Base-by-base conservation (phyloP, 2,797 vertebrate species). In the Falco biarmicus region DNA sequence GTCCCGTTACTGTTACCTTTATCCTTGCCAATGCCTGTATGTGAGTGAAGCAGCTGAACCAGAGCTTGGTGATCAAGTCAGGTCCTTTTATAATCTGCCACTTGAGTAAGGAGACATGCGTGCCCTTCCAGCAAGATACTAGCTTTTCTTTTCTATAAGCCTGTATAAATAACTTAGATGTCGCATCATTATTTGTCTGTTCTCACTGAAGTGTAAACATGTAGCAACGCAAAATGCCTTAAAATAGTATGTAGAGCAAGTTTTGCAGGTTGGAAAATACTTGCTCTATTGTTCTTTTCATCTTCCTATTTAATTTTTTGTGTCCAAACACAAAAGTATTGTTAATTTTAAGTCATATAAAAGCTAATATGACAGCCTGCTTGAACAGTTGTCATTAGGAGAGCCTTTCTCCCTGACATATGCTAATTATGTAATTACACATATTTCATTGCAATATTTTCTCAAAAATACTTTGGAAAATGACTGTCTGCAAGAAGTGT, bases 141-240 rank as follows among this genome's bases (percentile, higher is more conserved):
- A 25, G 29, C 32, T 48, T 90, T 61, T 65, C 19, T 80, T 75
- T 71, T 43, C 13, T 19, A 6, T 41, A n/a, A 39, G 18, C 14
- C 18, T 59, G 5, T 28, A 47, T 15, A 48, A 81, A 32, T 39
- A 11, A 45, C 48, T 65, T 57, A 8, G 8, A 15, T 24, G n/a
- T 41, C 22, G 22, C 25, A 4, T 83, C 4, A 5, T 59, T 90
- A 66, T 92, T 76, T 15, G 1, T 21, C 6, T 9, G 6, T 57
- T 92, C 53, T 41, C 10, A 25, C 69, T 47, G 61, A 65, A 54
- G 69, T 43, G 47, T 41, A 43, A 71, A 32, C 13, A 14, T 0
- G 0, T 12, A 69, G 65, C 1, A 1, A 13, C 1, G 4, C 1
- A 0, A 61, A 71, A 48, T 10, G 20, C 48, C 47, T 73, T 73